Evolutionary conservation across 2,113 vertebrate genomes (phyloP).

Genomic region (Notothenia coriiceps): DNA sequence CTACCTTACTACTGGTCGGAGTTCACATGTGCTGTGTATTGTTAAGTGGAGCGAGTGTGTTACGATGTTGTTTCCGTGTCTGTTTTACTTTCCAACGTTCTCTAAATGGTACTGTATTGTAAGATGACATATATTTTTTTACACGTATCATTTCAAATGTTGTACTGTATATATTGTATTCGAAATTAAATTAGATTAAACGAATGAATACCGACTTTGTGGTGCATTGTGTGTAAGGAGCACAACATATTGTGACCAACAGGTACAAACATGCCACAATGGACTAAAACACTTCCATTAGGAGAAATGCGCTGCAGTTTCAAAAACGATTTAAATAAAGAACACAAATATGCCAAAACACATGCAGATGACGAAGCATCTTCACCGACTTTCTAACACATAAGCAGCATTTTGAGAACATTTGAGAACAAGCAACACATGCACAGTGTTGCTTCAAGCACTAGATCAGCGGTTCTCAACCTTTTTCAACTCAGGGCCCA

Average conservation of each 20-base stretch:
- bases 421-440: no score
- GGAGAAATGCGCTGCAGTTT: no score
- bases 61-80: constrained; percentile 74
- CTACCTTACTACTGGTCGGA: constrained; percentile 62
- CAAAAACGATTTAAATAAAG: no score
- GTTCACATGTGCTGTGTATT: constrained; percentile 59
- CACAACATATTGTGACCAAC: constrained; percentile 17
- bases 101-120: constrained; percentile 85
- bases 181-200: constrained; percentile 79
- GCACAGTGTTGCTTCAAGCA: no score
- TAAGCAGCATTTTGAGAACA: no score
- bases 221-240: constrained; percentile 11
- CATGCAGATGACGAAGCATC: no score
- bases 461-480: no score
- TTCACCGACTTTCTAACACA: no score
- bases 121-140: constrained; percentile 89
- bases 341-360: no score
- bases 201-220: constrained; percentile 68
- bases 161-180: constrained; percentile 82
- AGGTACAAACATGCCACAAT: no score
- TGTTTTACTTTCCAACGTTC: constrained; percentile 73
- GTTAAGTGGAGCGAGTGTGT: constrained; percentile 72
- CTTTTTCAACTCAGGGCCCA: no score
- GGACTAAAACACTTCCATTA: no score
- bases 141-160: constrained; percentile 82